A percentile compares a stretch with the other conserved stretches of the same genome.
Evolutionary conservation across 2,797 vertebrate species (phyloP).

Genomic region (Lepus townsendii): DNA sequence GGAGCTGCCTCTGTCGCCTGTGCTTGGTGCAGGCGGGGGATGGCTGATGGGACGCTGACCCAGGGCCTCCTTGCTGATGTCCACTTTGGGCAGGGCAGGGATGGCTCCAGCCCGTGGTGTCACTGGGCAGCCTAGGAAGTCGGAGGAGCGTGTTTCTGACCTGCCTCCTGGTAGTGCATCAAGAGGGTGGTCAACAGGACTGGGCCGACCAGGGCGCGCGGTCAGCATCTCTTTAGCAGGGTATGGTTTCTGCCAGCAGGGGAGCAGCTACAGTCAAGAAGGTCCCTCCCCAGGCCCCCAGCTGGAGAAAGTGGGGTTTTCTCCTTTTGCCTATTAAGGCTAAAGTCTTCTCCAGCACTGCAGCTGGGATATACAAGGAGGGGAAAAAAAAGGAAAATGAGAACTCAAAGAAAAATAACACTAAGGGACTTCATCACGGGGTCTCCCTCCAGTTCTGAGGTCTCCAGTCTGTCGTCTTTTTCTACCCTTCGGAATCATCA

Average conservation of each 20-base stretch:
- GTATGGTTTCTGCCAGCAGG: background rate
- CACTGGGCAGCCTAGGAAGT: no score
- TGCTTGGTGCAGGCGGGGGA: background rate
- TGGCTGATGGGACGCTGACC: no score
- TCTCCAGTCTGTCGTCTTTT: background rate
- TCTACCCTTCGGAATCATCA: background rate
- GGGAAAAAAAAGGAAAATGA: background rate
- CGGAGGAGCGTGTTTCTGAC: background rate
- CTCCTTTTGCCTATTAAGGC: background rate
- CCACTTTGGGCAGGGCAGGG: no score
- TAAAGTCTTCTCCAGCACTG: background rate
- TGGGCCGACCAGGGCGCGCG: background rate
- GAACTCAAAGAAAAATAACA: background rate
- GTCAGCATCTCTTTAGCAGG: background rate
- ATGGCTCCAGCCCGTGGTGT: background rate
- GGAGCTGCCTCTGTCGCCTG: background rate
- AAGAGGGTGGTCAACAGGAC: accelerated
- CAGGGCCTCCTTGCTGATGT: no score
- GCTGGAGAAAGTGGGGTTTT: background rate
- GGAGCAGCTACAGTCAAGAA: no score
- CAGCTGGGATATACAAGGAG: background rate
- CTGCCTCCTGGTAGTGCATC: background rate
- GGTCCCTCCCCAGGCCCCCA: background rate
- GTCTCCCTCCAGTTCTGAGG: background rate
- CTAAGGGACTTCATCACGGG: background rate